Base-by-base conservation (phyloP, 2,888 invertebrate genomes). In the Catocala sponsa region DNA sequence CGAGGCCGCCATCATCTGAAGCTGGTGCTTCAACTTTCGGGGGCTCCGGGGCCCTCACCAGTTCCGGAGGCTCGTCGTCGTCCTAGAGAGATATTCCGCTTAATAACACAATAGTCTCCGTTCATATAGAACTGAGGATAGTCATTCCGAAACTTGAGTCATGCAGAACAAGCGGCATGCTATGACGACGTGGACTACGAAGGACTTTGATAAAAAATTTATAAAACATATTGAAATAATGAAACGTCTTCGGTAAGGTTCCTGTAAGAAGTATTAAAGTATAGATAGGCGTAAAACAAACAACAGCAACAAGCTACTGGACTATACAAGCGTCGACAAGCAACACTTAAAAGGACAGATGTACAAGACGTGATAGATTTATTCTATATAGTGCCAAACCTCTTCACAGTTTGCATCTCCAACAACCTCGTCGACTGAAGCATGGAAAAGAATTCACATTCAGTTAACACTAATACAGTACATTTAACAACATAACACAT, bases 1-100 rank as follows among this genome's bases (percentile, higher is more conserved):
- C 97, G 70, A 98, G 95, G 77, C 97, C 97, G 77, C 95, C 94
- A 74, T 96, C 96, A 75, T 89, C 88, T 5, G 76, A 71, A 5
- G 76, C 69, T 6, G 95, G 94, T 64, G 89, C 85, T 76, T 91
- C 91, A 91, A 86, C 90, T 86, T 81, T 83, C 65, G 87, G 84
- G 13, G 47, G 58, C 43, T 15, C 42, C 76, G 76, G 86, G 74
- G 85, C 84, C 77, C 83, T 78, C 69, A 68, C 79, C 68, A 69
- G 73, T 61, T 76, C 80, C 68, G 82, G 82, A 43, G 78, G 74
- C 65, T 66, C 77, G 70, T 82, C 81, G 52, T 84, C 83, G 65
- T 83, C 82, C 83, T 70, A 72, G 5, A 46, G 41, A 63, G 62
- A 70, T 0, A 15, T 0, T 2, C 1, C 6, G 12, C 4, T 70